Base-by-base conservation (phyloP, 2,888 invertebrate genomes). In the Malthinus flaveolus region DNA sequence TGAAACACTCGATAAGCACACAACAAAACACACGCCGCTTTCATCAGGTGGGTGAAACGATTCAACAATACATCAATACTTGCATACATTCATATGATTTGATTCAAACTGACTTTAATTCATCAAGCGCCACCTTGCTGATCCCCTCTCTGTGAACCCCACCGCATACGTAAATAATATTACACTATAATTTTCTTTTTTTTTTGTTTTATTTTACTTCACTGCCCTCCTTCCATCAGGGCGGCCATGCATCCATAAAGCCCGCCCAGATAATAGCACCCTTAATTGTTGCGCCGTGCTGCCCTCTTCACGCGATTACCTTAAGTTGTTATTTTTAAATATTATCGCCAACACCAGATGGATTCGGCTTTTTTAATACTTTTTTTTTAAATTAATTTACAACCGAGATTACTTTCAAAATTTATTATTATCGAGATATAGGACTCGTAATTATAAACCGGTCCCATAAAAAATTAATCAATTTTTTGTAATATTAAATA, bases 261-360 rank as follows among this genome's bases (percentile, higher is more conserved):
- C 75, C 79, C 79, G 79, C 79, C 79, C 79, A 79, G 78, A 77
- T 79, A 79, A 79, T 79, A 77, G 77, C 78, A 77, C 78, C 78
- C 60, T 56, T 56, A 61, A 61, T 61, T 61, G 49, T 46, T 45
- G 50, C 45, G 34, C 23, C 34, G 56, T 61, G 56, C 53, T 53
- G 60, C 60, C 60, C 56, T 61, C 60, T 56, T 23, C 23, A 3
- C 23, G 23, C 23, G 23, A 23, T 23, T 6, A 49, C 33, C 11
- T 23, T 42, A 10, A 11, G 11, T 47, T 47, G 10, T 33, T 32
- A 53, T 12, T 36, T 36, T 10, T 34, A 7, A 13, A 37, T 15
- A 39, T 33, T 36, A 15, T 36, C 54, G 47, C 59, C 34, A 59
- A 56, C 59, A 50, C 59, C 34, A 59, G 60, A 53, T 61, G 60